Percentiles rank a stretch among this genome's conserved stretches.
phyloP scores from a whole-genome alignment of 2,113 vertebrate genomes.

The Oreotrochilus melanogaster region DNA sequence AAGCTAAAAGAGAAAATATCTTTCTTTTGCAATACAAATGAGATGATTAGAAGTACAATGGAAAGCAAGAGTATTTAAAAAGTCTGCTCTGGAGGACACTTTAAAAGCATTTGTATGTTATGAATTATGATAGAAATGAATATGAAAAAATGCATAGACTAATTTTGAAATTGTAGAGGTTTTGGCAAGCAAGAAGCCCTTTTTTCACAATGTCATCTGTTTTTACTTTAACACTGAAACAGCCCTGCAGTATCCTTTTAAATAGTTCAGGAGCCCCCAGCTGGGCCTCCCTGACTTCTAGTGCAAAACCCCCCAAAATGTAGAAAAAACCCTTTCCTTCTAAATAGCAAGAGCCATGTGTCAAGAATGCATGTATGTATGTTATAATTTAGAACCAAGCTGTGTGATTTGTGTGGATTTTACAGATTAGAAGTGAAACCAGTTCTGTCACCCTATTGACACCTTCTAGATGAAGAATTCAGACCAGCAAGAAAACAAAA shows the following conservation, averaged over 20 bases:
- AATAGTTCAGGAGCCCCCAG: slow-evolving; percentile 2
- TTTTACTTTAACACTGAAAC: slow-evolving; percentile 45
- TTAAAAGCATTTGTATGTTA: not conserved
- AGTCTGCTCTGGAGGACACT: not conserved
- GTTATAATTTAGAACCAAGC: not conserved
- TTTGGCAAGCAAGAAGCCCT: slow-evolving; percentile 48
- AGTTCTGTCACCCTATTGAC: not conserved
- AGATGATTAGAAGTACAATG: not conserved
- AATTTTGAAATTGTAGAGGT: not conserved
- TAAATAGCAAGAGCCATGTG: not conserved
- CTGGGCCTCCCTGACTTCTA: slow-evolving; percentile 46
- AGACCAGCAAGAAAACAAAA: not conserved
- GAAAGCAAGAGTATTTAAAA: not conserved
- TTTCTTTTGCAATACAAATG: not conserved
- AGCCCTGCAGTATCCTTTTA: not conserved
- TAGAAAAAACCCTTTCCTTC: not conserved
- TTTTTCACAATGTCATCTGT: slow-evolving; percentile 45
- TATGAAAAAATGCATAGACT: not conserved
- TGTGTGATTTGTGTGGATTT: not conserved
- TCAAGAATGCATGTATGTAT: not conserved
- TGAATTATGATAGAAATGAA: not conserved
- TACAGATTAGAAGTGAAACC: not conserved
- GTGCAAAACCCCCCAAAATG: slow-evolving; percentile 21
- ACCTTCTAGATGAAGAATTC: not conserved
- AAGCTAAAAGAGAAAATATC: not conserved